These are phyloP conservation scores for Eilema caniola DNA, from an alignment of 2,888 invertebrate genomes.

Conservation along the genomic window DNA sequence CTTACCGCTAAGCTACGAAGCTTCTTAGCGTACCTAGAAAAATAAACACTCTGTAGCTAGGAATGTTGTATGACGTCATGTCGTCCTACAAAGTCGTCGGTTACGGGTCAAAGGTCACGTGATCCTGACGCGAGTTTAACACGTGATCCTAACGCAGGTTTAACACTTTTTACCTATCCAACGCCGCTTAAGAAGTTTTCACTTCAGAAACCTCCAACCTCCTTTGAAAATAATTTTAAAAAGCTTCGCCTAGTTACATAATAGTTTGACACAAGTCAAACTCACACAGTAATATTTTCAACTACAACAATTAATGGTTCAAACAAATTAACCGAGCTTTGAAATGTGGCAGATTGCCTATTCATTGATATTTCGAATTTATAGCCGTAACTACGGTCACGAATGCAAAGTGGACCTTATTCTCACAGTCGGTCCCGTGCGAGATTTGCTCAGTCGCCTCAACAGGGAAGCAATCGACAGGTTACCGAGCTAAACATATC, in stretches of 20 bases:
- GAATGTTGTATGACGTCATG: too few relatives aligned
- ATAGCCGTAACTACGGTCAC: slow-evolving; percentile 71
- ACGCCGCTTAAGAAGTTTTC: too few relatives aligned
- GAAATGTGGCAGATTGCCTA: slow-evolving; percentile 85
- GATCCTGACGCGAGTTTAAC: too few relatives aligned
- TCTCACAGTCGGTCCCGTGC: slow-evolving; percentile 72
- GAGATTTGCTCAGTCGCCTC: slow-evolving; percentile 67
- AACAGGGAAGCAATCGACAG: slow-evolving; percentile 55
- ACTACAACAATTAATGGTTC: slow-evolving; percentile 39
- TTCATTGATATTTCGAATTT: slow-evolving; percentile 75
- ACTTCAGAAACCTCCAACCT: background rate
- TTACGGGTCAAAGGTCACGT: too few relatives aligned
- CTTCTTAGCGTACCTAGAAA: too few relatives aligned
- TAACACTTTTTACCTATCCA: too few relatives aligned
- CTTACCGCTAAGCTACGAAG: too few relatives aligned
- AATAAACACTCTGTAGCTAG: too few relatives aligned
- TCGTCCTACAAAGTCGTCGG: too few relatives aligned
- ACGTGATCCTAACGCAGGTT: too few relatives aligned
- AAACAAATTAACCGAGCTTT: slow-evolving; percentile 41
- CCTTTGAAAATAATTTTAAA: slow-evolving; percentile 12
- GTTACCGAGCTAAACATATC: slow-evolving; percentile 29
- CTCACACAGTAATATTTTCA: slow-evolving; percentile 27
- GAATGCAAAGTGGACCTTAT: slow-evolving; percentile 81
- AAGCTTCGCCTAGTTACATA: background rate
- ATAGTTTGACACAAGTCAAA: slow-evolving; percentile 48